phyloP scores from a whole-genome alignment of 1,140 invertebrate genomes.

The Aphelinus atriplicis region DNA sequence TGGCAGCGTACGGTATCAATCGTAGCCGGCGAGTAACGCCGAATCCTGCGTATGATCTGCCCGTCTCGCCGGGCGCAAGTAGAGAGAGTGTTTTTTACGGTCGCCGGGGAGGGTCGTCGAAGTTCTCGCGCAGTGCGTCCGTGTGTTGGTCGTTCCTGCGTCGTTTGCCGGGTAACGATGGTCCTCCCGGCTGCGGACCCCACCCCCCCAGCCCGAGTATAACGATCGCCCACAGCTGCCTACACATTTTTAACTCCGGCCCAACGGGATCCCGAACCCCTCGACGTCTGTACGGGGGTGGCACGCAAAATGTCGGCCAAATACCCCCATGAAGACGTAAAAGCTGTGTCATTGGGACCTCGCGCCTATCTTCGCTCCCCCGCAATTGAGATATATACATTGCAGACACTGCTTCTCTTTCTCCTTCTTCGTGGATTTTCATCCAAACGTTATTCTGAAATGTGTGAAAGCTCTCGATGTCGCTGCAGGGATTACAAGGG shows the following conservation, averaged over 20 bases:
- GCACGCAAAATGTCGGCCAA: conserved; percentile 33
- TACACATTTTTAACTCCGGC: background rate
- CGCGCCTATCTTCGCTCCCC: background rate
- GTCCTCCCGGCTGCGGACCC: conserved; percentile 12
- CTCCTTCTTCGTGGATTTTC: too few relatives aligned
- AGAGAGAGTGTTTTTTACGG: conserved; percentile 5
- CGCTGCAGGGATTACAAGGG: too few relatives aligned
- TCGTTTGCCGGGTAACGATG: conserved; percentile 31
- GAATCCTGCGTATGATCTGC: too few relatives aligned
- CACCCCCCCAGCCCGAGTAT: conserved; percentile 11
- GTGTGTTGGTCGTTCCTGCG: conserved; percentile 4
- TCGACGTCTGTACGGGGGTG: background rate
- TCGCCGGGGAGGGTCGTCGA: background rate
- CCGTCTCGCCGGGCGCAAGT: too few relatives aligned
- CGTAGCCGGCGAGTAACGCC: too few relatives aligned
- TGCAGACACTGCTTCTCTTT: too few relatives aligned
- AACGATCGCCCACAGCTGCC: conserved; percentile 21
- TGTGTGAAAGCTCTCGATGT: too few relatives aligned
- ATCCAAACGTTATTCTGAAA: too few relatives aligned
- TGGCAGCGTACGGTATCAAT: too few relatives aligned
- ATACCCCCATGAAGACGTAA: conserved; percentile 12
- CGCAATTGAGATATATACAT: too few relatives aligned
- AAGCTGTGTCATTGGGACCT: conserved; percentile 28
- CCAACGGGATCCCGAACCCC: background rate
- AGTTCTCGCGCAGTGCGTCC: background rate